These are phyloP conservation scores for Callaeas wilsoni DNA, from an alignment of 2,113 vertebrate species.

Conservation along the genomic window DNA sequence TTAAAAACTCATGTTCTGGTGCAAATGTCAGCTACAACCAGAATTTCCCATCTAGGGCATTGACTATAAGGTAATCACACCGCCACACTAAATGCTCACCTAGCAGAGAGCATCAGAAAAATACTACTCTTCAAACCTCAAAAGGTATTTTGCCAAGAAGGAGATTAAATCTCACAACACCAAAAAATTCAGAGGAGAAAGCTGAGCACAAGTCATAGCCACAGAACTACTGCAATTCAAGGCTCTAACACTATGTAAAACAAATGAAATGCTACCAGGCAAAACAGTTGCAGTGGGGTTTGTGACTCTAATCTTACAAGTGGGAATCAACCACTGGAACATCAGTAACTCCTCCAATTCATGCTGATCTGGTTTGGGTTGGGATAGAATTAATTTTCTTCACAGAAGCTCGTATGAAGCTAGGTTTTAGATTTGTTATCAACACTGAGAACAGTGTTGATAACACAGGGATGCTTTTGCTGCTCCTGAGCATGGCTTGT, in stretches of 20 bases:
- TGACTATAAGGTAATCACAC: background rate
- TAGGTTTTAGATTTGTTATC: background rate
- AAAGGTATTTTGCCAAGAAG: background rate
- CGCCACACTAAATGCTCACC: background rate
- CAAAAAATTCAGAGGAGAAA: background rate
- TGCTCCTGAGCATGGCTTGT: background rate
- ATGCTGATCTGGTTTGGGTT: background rate
- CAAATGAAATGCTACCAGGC: background rate
- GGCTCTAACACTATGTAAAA: background rate
- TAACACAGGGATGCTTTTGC: background rate
- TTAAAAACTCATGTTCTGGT: background rate
- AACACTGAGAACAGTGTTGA: background rate
- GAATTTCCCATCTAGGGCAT: background rate
- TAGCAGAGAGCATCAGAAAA: background rate
- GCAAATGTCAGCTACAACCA: background rate
- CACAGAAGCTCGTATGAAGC: rapidly evolving
- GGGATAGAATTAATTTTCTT: background rate
- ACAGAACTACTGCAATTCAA: background rate
- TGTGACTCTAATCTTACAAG: background rate
- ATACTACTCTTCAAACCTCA: background rate
- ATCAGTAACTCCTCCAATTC: background rate
- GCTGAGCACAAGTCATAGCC: background rate
- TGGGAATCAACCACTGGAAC: background rate
- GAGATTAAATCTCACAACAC: background rate
- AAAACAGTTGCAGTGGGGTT: background rate